Evolutionary conservation across 1,140 invertebrate genomes (phyloP), one percentile per base, ranked within the genome.

Genomic region (Tetramorium simillimum): DNA sequence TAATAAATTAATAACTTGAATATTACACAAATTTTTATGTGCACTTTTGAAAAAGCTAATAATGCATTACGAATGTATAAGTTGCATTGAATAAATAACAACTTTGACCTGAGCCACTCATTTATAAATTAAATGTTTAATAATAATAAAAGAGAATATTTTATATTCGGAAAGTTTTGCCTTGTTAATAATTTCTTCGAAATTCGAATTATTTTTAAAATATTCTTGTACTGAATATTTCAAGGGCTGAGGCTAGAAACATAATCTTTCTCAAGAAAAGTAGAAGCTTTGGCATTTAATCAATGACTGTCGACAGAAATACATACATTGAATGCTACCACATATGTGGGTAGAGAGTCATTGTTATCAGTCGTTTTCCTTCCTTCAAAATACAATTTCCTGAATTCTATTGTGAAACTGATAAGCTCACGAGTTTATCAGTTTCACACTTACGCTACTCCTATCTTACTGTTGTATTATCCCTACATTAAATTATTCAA

Each of bases 331-430:
- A 51, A 80, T 49, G 24, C 69, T 80, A 69, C 40, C 69, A 14
- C 28, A 73, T 56, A 33, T 2, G 14, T 84, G 21, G 6, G 0
- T 14, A 43, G 33, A 60, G 37, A 56, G 5, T 24, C 33, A 82
- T 37, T 70, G 58, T 84, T 73, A 84, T 73, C 80, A 84, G 7
- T 82, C 28, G n/a, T 46, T 56, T 72, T 58, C 33, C 21, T 73
- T 84, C 51, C 56, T 75, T 2, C 18, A 3, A 28, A 14, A 3
- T 58, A 9, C 18, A 9, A 43, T 75, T 84, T 84, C 10, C 69
- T 73, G 18, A 67, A 67, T 70, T 5, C 18, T 3, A 53, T 24
- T 43, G n/a, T 70, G 1, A 51, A 58, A 33, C 21, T 24, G n/a
- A 56, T 73, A 73, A 56, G 56, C 33, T 62, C 37, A 28, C 28